Conservation (phyloP, 2,113 vertebrate genomes). For the Vulpes lagopus region DNA sequence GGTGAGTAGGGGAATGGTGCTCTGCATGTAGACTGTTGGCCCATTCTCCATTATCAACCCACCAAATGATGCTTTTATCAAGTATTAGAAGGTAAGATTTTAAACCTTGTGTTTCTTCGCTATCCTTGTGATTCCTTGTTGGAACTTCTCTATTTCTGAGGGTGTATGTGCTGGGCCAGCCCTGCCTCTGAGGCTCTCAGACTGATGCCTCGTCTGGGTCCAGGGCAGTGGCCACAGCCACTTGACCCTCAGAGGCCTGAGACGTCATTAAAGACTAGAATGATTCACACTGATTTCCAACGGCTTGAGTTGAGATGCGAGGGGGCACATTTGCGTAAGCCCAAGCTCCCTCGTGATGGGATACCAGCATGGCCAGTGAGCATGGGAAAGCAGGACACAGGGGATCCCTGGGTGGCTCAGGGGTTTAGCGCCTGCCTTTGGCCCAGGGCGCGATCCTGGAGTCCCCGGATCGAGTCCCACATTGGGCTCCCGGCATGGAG, state of each 20-base stretch:
- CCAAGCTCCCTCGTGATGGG: not conserved
- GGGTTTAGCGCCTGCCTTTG: too few species aligned
- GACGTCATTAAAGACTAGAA: not conserved
- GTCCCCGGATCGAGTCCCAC: too few species aligned
- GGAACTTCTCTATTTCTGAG: not conserved
- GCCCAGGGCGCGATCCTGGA: too few species aligned
- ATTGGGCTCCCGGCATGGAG: too few species aligned
- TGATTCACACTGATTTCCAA: not conserved
- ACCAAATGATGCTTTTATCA: not conserved
- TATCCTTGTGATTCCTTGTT: not conserved
- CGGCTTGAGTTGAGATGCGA: not conserved
- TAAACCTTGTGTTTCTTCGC: not conserved
- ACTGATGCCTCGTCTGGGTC: not conserved
- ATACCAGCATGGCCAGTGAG: rapidly evolving
- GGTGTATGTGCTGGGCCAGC: not conserved
- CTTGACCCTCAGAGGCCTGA: not conserved
- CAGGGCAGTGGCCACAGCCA: not conserved
- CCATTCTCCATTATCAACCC: not conserved
- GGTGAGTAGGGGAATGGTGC: rapidly evolving
- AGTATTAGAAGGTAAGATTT: not conserved
- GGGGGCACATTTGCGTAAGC: not conserved
- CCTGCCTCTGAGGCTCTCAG: not conserved
- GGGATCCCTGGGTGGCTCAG: too few species aligned
- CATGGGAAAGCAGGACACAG: not conserved
- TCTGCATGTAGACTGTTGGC: not conserved